Conservation (phyloP, 2,888 invertebrate genomes). For the Eutolmus rufibarbis region DNA sequence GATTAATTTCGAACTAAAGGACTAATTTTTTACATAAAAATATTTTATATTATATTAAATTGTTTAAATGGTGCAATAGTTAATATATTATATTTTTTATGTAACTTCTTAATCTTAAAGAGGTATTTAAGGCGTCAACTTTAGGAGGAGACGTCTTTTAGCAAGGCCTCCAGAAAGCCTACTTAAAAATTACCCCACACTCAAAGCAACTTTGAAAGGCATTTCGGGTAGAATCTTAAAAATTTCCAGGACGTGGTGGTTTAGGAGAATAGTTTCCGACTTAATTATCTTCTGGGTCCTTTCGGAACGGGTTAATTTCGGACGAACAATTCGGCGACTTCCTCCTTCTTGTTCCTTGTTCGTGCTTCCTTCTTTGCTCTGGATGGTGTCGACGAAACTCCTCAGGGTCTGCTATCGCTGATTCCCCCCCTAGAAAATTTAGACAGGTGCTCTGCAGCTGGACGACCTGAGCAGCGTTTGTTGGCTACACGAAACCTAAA, state of each 20-base stretch:
- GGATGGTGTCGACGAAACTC: neutral
- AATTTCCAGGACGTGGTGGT: neutral
- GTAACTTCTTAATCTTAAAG: too few relatives aligned
- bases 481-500: neutral
- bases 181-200: neutral
- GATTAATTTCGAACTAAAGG: too few relatives aligned
- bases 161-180: neutral
- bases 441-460: neutral
- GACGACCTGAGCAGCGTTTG: neutral
- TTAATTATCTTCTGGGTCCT: neutral
- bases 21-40: too few relatives aligned
- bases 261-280: neutral
- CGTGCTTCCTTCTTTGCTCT: neutral
- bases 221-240: neutral
- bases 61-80: too few relatives aligned
- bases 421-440: neutral
- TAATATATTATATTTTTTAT: too few relatives aligned
- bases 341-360: neutral
- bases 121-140: too few relatives aligned
- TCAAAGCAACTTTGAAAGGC: neutral
- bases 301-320: neutral
- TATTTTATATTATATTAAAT: too few relatives aligned
- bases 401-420: neutral
- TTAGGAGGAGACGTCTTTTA: too few relatives aligned
- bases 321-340: neutral